Evolutionary conservation across 2,113 vertebrate species (phyloP).

Genomic region (Vimba vimba): DNA sequence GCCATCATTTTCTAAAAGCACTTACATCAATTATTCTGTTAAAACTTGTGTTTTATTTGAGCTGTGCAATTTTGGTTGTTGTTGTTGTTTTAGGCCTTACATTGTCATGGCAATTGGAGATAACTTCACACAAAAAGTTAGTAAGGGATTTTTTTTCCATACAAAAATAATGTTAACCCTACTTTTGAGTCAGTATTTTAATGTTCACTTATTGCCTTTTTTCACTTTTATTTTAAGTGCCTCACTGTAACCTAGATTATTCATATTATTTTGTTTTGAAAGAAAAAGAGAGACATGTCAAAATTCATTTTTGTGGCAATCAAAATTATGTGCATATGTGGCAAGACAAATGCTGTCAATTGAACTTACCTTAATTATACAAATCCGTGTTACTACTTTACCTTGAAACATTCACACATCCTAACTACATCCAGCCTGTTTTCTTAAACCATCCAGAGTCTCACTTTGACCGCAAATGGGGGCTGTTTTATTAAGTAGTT

Average conservation of each 20-base stretch:
- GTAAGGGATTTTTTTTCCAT: neutral
- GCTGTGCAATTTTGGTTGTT: neutral
- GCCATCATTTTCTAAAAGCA: neutral
- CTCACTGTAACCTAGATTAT: neutral
- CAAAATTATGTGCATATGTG: neutral
- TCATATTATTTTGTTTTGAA: neutral
- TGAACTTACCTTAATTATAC: neutral
- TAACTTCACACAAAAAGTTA: neutral
- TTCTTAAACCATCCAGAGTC: conserved; percentile 66
- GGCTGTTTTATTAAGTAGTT: conserved; percentile 80
- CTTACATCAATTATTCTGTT: neutral
- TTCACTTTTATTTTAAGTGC: neutral
- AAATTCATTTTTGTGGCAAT: neutral
- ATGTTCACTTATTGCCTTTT: neutral
- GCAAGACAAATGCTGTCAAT: neutral
- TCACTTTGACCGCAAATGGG: conserved; percentile 65
- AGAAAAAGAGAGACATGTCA: neutral
- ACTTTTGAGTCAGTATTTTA: neutral
- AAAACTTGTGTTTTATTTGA: neutral
- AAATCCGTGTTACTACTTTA: neutral
- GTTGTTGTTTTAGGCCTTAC: neutral
- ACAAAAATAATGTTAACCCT: neutral
- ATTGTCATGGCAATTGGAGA: neutral
- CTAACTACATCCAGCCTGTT: conserved; percentile 47
- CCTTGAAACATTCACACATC: conserved; percentile 42